These are phyloP conservation scores for Dermatemys mawii DNA, from an alignment of 2,113 vertebrate species.

Conservation along the genomic window DNA sequence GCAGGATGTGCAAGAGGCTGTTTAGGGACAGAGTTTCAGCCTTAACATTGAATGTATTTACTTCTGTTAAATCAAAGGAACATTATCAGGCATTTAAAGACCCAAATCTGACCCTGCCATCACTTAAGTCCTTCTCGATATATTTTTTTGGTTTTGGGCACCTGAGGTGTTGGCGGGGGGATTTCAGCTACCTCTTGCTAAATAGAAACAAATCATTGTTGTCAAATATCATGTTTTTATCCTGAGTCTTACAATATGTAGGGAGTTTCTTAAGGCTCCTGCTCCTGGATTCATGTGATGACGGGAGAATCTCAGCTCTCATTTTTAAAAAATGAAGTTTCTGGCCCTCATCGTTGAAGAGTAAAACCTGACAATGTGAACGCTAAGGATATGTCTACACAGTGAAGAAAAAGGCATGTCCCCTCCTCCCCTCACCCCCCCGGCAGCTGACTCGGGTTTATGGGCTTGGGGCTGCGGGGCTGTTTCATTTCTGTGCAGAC, in stretches of 20 bases:
- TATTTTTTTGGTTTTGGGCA: background rate
- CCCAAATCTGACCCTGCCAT: constrained; percentile 12
- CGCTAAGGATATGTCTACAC: background rate
- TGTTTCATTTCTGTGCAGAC: background rate
- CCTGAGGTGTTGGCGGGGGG: constrained; percentile 25
- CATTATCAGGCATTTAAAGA: background rate
- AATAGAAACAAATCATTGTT: background rate
- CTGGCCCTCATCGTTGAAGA: background rate
- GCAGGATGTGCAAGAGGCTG: background rate
- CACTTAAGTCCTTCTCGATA: background rate
- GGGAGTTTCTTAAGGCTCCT: background rate
- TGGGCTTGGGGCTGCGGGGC: background rate
- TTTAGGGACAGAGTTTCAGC: background rate
- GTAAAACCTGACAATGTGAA: background rate
- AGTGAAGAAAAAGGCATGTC: background rate
- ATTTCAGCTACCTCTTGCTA: constrained; percentile 46
- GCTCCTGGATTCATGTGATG: background rate
- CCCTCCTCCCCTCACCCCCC: too few relatives aligned
- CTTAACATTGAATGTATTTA: constrained; percentile 24
- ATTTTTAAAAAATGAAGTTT: background rate
- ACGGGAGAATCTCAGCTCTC: background rate
- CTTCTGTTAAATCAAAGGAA: constrained; percentile 20
- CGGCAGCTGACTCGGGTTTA: background rate
- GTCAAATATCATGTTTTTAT: constrained; percentile 39
- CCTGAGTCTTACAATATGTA: background rate